Conservation (phyloP, 2,797 vertebrate genomes). For the Aldrovandia affinis region DNA sequence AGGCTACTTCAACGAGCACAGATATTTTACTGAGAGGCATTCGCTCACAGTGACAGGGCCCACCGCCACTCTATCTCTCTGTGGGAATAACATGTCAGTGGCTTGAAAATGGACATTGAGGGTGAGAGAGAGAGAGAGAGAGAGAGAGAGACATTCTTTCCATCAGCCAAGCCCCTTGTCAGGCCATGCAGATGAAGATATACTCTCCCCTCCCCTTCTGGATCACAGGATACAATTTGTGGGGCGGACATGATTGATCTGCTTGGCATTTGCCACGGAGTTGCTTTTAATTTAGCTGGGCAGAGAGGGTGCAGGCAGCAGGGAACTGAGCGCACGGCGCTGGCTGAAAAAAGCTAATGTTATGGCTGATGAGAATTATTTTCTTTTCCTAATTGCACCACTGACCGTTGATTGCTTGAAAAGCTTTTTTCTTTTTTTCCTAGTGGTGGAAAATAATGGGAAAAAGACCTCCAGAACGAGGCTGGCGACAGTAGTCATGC, state of each 20-base stretch:
- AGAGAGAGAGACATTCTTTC: conserved; percentile 34
- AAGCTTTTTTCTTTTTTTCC: not conserved
- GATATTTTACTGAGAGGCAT: not conserved
- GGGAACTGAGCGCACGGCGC: not conserved
- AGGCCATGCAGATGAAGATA: not conserved
- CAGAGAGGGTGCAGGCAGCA: not conserved
- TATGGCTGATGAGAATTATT: conserved; percentile 17
- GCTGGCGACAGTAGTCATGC: too few relatives aligned
- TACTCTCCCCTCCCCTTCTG: conserved; percentile 42
- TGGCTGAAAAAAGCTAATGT: not conserved
- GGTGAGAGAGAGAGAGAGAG: not conserved
- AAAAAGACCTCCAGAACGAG: too few relatives aligned
- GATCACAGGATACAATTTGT: conserved; percentile 49
- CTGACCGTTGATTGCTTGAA: not conserved
- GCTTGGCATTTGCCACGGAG: conserved; percentile 19
- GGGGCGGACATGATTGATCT: conserved; percentile 14
- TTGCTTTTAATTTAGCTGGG: conserved; percentile 19
- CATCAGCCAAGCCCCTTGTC: not conserved
- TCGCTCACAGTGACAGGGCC: not conserved
- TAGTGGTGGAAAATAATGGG: not conserved
- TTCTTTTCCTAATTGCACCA: conserved; percentile 2
- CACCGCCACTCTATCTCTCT: not conserved
- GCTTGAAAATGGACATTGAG: not conserved
- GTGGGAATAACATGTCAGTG: conserved; percentile 10
- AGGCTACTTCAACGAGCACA: conserved; percentile 7